phyloP scores from a whole-genome alignment of 2,113 vertebrate species.

The Thermophis baileyi region DNA sequence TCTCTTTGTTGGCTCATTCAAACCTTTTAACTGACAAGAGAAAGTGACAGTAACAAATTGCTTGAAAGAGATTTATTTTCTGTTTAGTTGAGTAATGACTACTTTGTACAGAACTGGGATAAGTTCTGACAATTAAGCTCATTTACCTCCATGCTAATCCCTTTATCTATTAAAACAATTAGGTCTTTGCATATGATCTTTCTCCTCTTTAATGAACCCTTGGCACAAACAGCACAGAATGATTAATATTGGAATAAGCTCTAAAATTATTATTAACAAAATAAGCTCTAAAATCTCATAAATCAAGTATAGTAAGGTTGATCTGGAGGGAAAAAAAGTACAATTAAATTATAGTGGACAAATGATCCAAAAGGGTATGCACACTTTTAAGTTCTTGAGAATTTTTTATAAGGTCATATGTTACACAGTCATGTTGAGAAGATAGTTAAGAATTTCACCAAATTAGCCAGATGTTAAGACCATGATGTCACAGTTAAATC shows the following conservation, averaged over 20 bases:
- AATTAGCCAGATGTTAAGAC: background rate
- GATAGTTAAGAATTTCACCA: background rate
- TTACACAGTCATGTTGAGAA: background rate
- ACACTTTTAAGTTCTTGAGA: background rate
- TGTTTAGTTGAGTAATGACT: background rate
- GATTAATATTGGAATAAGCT: background rate
- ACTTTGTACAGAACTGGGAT: background rate
- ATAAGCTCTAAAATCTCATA: background rate
- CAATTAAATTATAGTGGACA: background rate
- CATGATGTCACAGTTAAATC: background rate
- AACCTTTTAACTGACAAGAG: background rate
- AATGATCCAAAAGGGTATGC: background rate
- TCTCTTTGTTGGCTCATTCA: background rate
- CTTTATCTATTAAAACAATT: constrained; percentile 2
- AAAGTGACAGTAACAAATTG: background rate
- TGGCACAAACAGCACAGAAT: background rate
- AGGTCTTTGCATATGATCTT: constrained; percentile 10
- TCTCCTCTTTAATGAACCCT: background rate
- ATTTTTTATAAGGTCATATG: background rate
- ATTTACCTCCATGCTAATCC: constrained; percentile 1
- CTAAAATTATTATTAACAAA: background rate
- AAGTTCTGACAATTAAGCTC: background rate
- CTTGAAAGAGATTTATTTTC: constrained; percentile 8
- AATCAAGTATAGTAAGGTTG: background rate
- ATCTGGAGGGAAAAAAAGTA: background rate